Evolutionary conservation across 2,888 invertebrate species (phyloP).

Genomic region (Cephus rjabovi): DNA sequence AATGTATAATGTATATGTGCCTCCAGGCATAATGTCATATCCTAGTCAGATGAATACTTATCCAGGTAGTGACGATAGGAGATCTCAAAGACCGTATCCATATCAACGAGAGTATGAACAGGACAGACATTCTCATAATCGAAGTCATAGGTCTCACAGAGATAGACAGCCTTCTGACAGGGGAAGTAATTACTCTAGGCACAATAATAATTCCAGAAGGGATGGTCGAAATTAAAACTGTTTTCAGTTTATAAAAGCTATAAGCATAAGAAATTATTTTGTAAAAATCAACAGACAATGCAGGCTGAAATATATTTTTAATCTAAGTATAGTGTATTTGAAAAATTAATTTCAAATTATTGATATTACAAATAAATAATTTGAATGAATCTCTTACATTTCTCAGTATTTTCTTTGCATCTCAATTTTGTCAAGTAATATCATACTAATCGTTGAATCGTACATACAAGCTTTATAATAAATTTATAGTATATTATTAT

Average conservation of each 20-base stretch:
- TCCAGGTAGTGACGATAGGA: conserved; percentile 36
- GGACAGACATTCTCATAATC: conserved; percentile 29
- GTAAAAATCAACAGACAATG: background rate
- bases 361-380: background rate
- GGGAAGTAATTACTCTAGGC: conserved; percentile 31
- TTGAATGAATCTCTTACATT: too few species aligned
- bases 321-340: background rate
- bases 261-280: background rate
- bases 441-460: background rate
- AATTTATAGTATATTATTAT: background rate
- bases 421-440: background rate
- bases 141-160: conserved; percentile 33
- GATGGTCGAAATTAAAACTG: background rate
- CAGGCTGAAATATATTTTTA: background rate
- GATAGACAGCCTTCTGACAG: conserved; percentile 30
- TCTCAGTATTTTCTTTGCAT: background rate
- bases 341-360: background rate
- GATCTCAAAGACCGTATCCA: conserved; percentile 39
- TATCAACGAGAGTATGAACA: conserved; percentile 36
- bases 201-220: conserved; percentile 15
- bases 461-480: background rate
- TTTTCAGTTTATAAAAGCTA: background rate
- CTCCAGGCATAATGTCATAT: conserved; percentile 28
- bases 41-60: conserved; percentile 36
- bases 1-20: conserved; percentile 31